Conservation (phyloP, 2,113 vertebrate species). For the Protobothrops flavoviridis region DNA sequence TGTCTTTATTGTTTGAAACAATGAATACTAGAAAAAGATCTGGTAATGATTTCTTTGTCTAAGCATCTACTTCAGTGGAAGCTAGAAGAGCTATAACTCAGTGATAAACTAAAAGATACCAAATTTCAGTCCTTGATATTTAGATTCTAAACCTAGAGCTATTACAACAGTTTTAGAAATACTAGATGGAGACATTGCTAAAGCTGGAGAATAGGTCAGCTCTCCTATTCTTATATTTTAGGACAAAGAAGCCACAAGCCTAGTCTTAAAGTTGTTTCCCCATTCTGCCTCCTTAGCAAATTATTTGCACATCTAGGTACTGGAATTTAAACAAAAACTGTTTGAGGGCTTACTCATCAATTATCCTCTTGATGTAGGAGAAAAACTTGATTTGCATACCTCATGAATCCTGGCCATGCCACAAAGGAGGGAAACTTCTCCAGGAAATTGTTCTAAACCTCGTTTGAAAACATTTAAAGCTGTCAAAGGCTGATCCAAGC, state of each 20-base stretch:
- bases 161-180: not conserved
- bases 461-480: slow-evolving; percentile 93
- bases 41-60: not conserved
- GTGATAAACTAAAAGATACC: not conserved
- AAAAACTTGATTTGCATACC: slow-evolving; percentile 58
- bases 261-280: not conserved
- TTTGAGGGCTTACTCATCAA: not conserved
- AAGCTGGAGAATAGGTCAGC: not conserved
- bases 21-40: not conserved
- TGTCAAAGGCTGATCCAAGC: slow-evolving; percentile 93
- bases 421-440: slow-evolving; percentile 90
- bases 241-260: slow-evolving; percentile 23
- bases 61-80: not conserved
- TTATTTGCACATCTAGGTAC: not conserved
- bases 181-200: not conserved
- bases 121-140: not conserved
- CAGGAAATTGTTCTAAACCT: slow-evolving; percentile 92
- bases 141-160: not conserved
- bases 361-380: not conserved
- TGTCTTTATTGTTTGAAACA: not conserved
- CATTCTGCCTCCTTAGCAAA: not conserved
- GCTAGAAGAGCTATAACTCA: not conserved
- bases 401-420: slow-evolving; percentile 96
- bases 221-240: not conserved
- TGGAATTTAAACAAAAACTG: slow-evolving; percentile 14